Evolutionary conservation across 2,888 invertebrate species (phyloP), one percentile per base, ranked within the genome.

Genomic region (Helobdella robusta): DNA sequence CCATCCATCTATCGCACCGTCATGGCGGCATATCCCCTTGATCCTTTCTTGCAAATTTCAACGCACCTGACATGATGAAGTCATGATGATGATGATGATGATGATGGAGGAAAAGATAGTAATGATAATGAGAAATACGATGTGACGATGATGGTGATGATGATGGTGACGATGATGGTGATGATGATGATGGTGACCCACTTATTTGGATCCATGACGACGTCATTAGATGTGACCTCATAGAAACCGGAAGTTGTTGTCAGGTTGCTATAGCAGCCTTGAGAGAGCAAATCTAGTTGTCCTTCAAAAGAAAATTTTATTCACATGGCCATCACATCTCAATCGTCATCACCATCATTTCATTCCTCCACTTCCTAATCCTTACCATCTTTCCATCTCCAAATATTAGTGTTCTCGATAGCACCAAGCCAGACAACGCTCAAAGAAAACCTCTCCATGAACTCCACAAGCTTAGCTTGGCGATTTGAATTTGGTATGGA

Each of bases 341-440:
- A 30, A 23, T 6, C 23, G 20, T 50, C 5, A n/a, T 50, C 23
- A n/a, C 5, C 23, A 11, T 50, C 5, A n/a, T 50, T 50, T 40
- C 44, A 11, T 32, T 30, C 8, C 28, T 23, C 28, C 4, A 4
- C 30, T 30, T 5, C 4, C 23, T 30, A 4, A 6, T 32, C 28
- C 54, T 5, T 11, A 62, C 62, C 50, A 40, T 62, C 23, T 8
- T 30, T 44, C 62, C 62, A 62, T 18, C 34, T 62, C 62, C 62
- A 62, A 4, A 62, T 8, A 18, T 50, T 23, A n/a, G 23, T n/a
- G n/a, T 62, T 62, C 3, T 28, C 46, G 4, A 28, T 28, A 4
- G 23, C 62, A 23, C 62, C 62, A 5, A 48, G 1, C 62, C 62
- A 62, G 20, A 32, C 28, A 15, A 23, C 25, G 11, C 50, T 28